Percentiles rank a stretch among this genome's conserved stretches.
Conservation (phyloP, 2,797 vertebrate genomes). For the Dryobates pubescens region DNA sequence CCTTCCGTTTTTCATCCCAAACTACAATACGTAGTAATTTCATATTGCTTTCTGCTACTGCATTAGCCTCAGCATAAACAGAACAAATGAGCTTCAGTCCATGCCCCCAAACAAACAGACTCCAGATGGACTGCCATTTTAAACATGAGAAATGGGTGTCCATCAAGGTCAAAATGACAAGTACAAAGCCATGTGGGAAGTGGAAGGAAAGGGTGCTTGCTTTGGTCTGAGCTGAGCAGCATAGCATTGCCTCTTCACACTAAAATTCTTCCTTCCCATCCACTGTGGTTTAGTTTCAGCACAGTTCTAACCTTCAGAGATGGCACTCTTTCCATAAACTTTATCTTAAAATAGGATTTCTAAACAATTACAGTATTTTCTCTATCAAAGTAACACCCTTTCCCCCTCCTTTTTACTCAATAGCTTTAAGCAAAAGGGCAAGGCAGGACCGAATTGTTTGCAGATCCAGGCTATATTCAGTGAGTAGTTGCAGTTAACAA, state of each 20-base stretch:
- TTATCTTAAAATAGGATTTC: neutral
- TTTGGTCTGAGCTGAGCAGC: neutral
- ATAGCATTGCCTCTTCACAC: neutral
- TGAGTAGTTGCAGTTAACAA: conserved; percentile 1
- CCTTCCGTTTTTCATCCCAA: neutral
- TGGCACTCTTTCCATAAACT: neutral
- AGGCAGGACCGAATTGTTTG: neutral
- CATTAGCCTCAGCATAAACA: neutral
- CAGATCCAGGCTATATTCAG: neutral
- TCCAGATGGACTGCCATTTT: neutral
- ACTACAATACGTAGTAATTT: neutral
- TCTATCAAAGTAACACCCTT: neutral
- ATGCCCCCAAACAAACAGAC: neutral
- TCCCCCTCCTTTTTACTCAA: neutral
- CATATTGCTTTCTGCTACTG: neutral
- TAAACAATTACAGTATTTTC: neutral
- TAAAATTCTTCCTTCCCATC: neutral
- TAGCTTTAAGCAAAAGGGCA: conserved; percentile 25
- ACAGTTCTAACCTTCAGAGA: neutral
- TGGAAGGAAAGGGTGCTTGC: neutral
- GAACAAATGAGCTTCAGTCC: neutral
- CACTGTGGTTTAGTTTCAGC: neutral
- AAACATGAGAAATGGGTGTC: neutral
- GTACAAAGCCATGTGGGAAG: neutral
- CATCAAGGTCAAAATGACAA: neutral